Base-by-base conservation (phyloP, 2,113 vertebrate species). In the Hemiscyllium ocellatum region DNA sequence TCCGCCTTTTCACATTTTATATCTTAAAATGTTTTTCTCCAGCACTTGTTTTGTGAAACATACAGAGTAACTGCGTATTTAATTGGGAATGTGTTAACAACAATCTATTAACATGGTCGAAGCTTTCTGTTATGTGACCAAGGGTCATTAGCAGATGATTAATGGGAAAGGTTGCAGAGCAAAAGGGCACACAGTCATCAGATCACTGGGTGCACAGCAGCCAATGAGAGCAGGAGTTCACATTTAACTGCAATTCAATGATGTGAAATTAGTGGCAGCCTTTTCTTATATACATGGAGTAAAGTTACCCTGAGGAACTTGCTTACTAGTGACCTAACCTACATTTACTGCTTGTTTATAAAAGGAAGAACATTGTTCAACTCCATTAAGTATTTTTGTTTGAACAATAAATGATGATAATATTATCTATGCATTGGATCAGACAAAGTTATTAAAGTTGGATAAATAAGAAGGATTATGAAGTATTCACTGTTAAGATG, bases 21-120 rank as follows among this genome's bases (percentile, higher is more conserved):
- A 68, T 68, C 61, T 15, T 68, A 66, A 91, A 91, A n/a, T 93
- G 61, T 93, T n/a, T 66, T 6, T 37, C 33, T 61, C 33, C 89
- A 93, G 65, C n/a, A 37, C 66, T 93, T 68, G 89, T 66, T 93
- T 66, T 42, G 61, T n/a, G 66, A 93, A 93, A 33, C 89, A 37
- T 20, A 37, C 37, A 61, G 33, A 93, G 65, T 37, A 37, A 66
- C 89, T 91, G 61, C 37, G 68, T 93, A 93, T 93, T 93, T 93
- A 93, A 93, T 93, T 66, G 61, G 17, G 29, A 65, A 93, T 93
- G 89, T 93, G 61, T 93, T 93, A 66, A 93, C 61, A 42, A 66
- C 37, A 66, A 65, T 93, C 89, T 93, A 93, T 93, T 93, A 93
- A 93, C 89, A 66, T 20, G 33, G 13, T 37, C 89, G n/a, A 56